Evolutionary conservation across 1,140 invertebrate species (phyloP), one percentile per base, ranked within the genome.

Genomic region (Adelges cooleyi): DNA sequence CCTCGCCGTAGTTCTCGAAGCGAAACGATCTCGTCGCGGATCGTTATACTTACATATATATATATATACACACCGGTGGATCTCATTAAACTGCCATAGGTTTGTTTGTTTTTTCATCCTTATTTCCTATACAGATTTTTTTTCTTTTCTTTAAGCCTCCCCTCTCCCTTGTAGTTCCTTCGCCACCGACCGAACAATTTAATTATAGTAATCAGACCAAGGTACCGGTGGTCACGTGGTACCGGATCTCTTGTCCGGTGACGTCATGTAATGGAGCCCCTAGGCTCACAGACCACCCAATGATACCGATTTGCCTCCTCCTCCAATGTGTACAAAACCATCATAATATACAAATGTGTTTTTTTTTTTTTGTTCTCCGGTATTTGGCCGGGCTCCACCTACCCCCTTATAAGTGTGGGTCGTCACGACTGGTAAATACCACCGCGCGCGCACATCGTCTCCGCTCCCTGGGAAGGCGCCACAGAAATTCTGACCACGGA

Each of bases 151-250:
- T 48, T 48, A 6, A 15, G n/a, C 15, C 22, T 20, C 44, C 44
- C 44, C 44, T 17, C 18, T 18, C 40, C 4, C 13, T 54, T 42
- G 23, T 40, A 42, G 13, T 42, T 44, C 44, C 25, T 44, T 29
- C 27, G 23, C 17, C 11, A 20, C 44, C 17, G 11, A 17, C n/a
- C n/a, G 29, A 27, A 62, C 56, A 62, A 62, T 62, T 62, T 62
- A 62, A 62, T 62, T 62, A 62, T 62, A 62, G 56, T 62, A 62
- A 62, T 62, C 56, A 62, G 56, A 62, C 23, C 56, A 22, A 44
- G 23, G 40, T n/a, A 44, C 53, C 29, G 40, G 54, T 59, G 40
- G 54, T 59, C 54, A 59, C 54, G 54, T 59, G 54, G 54, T 59
- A 38, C 56, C 56, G 40, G 56, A 62, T 46, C 56, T 62, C 42